Evolutionary conservation across 2,797 vertebrate genomes (phyloP).

Genomic region (Diplodus sargus): DNA sequence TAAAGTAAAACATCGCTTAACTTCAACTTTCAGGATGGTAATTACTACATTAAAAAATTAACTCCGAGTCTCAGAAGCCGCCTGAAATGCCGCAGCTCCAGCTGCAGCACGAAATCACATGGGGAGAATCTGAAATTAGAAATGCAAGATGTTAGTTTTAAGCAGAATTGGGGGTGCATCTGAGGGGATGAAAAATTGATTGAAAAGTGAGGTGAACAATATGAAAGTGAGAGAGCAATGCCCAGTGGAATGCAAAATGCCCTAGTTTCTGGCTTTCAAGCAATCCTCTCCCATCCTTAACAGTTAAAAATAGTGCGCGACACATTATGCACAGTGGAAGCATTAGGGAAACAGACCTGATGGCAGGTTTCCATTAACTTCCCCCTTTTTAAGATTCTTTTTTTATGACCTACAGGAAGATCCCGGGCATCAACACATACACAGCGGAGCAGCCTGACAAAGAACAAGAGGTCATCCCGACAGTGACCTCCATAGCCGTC

Average conservation of each 20-base stretch:
- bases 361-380: conserved; percentile 71
- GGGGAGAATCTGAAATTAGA: conserved; percentile 75
- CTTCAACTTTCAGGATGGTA: conserved; percentile 56
- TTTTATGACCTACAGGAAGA: conserved; percentile 74
- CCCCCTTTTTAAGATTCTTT: not conserved
- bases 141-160: conserved; percentile 77
- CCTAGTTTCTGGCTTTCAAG: conserved; percentile 74
- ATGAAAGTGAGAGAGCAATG: conserved; percentile 76
- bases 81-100: conserved; percentile 65
- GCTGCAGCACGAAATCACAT: conserved; percentile 63
- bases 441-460: conserved; percentile 81
- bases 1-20: conserved; percentile 56
- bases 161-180: conserved; percentile 74
- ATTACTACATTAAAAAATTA: conserved; percentile 65
- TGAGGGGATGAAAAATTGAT: conserved; percentile 82
- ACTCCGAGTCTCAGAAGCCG: conserved; percentile 54
- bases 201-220: conserved; percentile 83
- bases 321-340: conserved; percentile 75
- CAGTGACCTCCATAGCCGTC: conserved; percentile 79
- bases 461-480: conserved; percentile 83
- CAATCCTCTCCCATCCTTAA: conserved; percentile 65
- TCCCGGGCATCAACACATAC: conserved; percentile 80
- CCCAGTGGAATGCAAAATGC: conserved; percentile 75
- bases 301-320: conserved; percentile 77
- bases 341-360: conserved; percentile 73